Base-by-base conservation (phyloP, 2,113 vertebrate genomes). In the Gavia stellata region DNA sequence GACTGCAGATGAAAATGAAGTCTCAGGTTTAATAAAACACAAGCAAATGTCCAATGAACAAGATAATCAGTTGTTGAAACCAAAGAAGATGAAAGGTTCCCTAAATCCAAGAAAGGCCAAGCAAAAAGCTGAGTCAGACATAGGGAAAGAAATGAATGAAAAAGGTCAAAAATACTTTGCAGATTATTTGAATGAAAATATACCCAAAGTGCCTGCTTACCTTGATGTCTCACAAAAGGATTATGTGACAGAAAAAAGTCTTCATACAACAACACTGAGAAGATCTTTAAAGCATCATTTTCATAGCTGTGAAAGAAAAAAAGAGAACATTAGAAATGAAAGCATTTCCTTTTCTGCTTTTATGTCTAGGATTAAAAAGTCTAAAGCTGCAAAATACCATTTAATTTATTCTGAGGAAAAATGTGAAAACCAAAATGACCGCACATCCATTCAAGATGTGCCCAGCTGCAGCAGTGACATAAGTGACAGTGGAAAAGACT, bases 51-150 rank as follows among this genome's bases (percentile, higher is more conserved):
- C 96, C 91, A 97, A 97, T 97, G 97, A 97, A 97, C 97, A 79
- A 89, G 97, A 97, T 97, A 97, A 97, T 97, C 98, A 96, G 93
- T 97, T 98, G 97, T 95, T 94, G 79, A 98, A 99, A 98, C 98
- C 98, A 98, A 99, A 99, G 98, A 98, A 96, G 91, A 96, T 88
- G 77, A 97, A 97, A 95, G 68, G 58, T 91, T 97, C 97, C 90
- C 94, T 96, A 94, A 97, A 98, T 83, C 96, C 96, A 98, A 98
- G 97, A 97, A 98, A 85, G 89, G 61, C 95, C 90, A 97, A 97
- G 95, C 98, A 97, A 97, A 98, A 98, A 96, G 82, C 44, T 84
- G 97, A 99, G 96, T 97, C 98, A 97, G 97, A 98, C 68, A 89
- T 59, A 97, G 97, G 95, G 97, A 98, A 97, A 94, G 92, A 97